phyloP scores from a whole-genome alignment of 2,113 vertebrate genomes.

The Carollia perspicillata region DNA sequence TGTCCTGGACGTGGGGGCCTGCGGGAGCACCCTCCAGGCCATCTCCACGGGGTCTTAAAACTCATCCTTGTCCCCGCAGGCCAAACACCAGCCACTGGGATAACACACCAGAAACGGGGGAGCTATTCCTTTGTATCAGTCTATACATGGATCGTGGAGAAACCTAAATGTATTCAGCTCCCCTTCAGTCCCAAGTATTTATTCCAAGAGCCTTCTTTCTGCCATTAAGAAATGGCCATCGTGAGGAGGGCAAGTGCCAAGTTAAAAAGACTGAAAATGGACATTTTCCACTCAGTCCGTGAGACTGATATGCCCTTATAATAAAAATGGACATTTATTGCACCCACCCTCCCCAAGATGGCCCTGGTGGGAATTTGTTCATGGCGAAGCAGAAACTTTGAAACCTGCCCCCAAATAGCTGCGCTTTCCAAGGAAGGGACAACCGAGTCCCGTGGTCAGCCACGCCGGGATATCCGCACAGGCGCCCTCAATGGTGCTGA shows the following conservation, averaged over 20 bases:
- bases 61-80: slow-evolving; percentile 29
- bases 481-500: background rate
- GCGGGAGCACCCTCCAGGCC: slow-evolving; percentile 66
- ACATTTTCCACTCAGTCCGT: background rate
- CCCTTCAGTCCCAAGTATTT: background rate
- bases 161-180: background rate
- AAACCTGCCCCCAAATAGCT: too few relatives aligned
- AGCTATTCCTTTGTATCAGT: background rate
- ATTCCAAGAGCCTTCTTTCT: background rate
- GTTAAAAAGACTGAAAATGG: background rate
- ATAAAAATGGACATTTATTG: slow-evolving; percentile 31
- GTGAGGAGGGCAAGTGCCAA: background rate
- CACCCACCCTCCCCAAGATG: background rate
- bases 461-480: background rate
- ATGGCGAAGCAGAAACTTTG: background rate
- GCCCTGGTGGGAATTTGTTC: background rate
- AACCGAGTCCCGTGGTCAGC: background rate
- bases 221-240: background rate
- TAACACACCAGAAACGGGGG: slow-evolving; percentile 13
- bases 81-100: slow-evolving; percentile 45
- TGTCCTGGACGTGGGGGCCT: slow-evolving; percentile 61
- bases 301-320: background rate
- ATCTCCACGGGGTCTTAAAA: slow-evolving; percentile 59
- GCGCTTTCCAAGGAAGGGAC: background rate
- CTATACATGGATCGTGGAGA: too few relatives aligned